Evolutionary conservation across 2,888 invertebrate genomes (phyloP).

Genomic region (Amphiduros pacificus): DNA sequence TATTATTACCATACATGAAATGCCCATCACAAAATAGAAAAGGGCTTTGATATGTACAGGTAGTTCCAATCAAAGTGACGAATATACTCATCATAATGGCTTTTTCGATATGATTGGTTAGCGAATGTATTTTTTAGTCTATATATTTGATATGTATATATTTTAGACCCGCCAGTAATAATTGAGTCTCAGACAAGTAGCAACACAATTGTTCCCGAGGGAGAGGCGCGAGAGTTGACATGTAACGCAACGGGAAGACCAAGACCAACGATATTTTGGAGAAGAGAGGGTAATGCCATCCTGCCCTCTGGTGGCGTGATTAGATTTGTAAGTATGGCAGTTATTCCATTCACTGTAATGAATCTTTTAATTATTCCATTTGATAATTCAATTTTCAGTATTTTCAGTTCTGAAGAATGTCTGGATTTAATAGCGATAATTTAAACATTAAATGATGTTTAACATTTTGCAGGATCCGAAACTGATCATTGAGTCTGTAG

Average conservation of each 20-base stretch:
- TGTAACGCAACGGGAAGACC: constrained; percentile 33
- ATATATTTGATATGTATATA: not conserved
- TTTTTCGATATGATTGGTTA: too few species aligned
- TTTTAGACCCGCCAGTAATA: constrained; percentile 22
- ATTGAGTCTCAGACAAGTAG: constrained; percentile 22
- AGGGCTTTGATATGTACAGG: too few species aligned
- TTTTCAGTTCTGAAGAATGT: too few species aligned
- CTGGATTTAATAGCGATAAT: too few species aligned
- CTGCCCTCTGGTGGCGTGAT: constrained; percentile 28
- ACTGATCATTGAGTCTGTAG: constrained; percentile 17
- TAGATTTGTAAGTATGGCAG: constrained; percentile 23
- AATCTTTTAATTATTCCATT: too few species aligned
- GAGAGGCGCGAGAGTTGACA: constrained; percentile 22
- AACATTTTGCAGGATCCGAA: constrained; percentile 11
- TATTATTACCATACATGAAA: too few species aligned
- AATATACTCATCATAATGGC: too few species aligned
- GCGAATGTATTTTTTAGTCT: not conserved
- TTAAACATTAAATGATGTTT: too few species aligned
- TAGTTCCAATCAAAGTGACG: too few species aligned
- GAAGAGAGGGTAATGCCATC: constrained; percentile 31
- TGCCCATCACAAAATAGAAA: too few species aligned
- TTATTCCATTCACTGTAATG: too few species aligned
- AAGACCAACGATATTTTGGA: constrained; percentile 29
- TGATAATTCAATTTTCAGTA: too few species aligned
- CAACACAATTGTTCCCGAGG: constrained; percentile 22